Percentiles rank a stretch among this genome's conserved stretches.
These are phyloP conservation scores for Dynastes maya DNA, from an alignment of 2,888 invertebrate species.

Conservation along the genomic window DNA sequence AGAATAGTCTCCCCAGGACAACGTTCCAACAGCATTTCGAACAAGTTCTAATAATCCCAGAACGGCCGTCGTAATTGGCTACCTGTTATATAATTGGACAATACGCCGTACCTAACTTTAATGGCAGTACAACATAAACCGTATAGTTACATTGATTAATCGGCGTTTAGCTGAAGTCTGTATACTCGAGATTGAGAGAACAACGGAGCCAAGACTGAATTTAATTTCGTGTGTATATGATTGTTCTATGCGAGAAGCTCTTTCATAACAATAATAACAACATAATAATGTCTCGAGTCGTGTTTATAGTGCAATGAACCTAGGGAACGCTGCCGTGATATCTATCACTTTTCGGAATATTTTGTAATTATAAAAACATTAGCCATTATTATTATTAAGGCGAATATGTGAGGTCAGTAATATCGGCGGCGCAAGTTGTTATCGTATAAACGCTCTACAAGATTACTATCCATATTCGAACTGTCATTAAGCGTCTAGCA, in stretches of 20 bases:
- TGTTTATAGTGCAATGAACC: conserved; percentile 56
- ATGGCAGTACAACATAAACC: conserved; percentile 49
- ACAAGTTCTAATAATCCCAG: conserved; percentile 61
- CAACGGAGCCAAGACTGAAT: conserved; percentile 50
- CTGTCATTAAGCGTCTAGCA: neutral
- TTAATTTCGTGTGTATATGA: conserved; percentile 55
- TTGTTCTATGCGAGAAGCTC: conserved; percentile 51
- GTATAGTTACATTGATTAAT: conserved; percentile 56
- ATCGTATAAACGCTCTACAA: conserved; percentile 38
- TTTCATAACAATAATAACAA: conserved; percentile 49
- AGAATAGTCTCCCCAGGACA: conserved; percentile 58
- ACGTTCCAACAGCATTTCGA: conserved; percentile 61
- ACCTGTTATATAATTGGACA: conserved; percentile 65
- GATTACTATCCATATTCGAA: conserved; percentile 46
- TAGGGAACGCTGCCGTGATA: conserved; percentile 49
- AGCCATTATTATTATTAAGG: conserved; percentile 53
- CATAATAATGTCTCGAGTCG: conserved; percentile 49
- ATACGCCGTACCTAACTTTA: conserved; percentile 54
- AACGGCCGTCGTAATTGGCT: conserved; percentile 61
- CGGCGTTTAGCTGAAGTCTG: conserved; percentile 48
- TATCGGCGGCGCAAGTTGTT: conserved; percentile 30
- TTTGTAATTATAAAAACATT: conserved; percentile 59
- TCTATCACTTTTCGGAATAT: conserved; percentile 47
- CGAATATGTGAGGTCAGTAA: conserved; percentile 39
- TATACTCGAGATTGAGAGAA: conserved; percentile 44